Conservation (phyloP, 2,888 invertebrate genomes). For the Prosapia bicincta region DNA sequence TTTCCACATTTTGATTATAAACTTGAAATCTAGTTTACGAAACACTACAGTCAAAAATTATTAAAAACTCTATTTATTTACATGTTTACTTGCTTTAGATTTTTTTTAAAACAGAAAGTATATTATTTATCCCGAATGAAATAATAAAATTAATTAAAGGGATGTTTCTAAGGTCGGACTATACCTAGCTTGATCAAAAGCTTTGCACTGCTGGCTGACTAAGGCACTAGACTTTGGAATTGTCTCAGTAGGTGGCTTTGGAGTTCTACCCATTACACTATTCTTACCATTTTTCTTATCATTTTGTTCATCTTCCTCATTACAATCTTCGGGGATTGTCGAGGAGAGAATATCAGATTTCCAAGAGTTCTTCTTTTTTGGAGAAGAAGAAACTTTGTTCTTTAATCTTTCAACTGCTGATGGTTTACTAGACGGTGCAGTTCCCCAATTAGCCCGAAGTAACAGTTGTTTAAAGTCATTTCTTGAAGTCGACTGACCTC, state of each 20-base stretch:
- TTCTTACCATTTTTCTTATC: slow-evolving; percentile 8
- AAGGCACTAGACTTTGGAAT: slow-evolving; percentile 31
- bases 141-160: slow-evolving; percentile 15
- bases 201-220: slow-evolving; percentile 34
- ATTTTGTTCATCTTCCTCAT: slow-evolving; percentile 66
- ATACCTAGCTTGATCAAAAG: slow-evolving; percentile 29
- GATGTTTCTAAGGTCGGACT: slow-evolving; percentile 37
- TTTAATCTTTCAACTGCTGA: slow-evolving; percentile 65
- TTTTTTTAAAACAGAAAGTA: neutral
- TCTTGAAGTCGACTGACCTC: slow-evolving; percentile 66
- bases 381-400: slow-evolving; percentile 28
- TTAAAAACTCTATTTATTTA: too few relatives aligned
- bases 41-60: too few relatives aligned
- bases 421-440: slow-evolving; percentile 58
- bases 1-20: too few relatives aligned
- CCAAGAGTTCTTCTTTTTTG: slow-evolving; percentile 27
- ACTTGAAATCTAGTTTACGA: too few relatives aligned
- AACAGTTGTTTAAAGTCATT: slow-evolving; percentile 80
- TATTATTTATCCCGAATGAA: neutral
- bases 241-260: neutral
- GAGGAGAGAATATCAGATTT: slow-evolving; percentile 80
- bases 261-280: neutral
- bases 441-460: slow-evolving; percentile 66
- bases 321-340: slow-evolving; percentile 78
- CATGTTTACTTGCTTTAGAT: too few relatives aligned